Base-by-base conservation (phyloP, 2,888 invertebrate genomes). In the Cheiracanthium punctorium region DNA sequence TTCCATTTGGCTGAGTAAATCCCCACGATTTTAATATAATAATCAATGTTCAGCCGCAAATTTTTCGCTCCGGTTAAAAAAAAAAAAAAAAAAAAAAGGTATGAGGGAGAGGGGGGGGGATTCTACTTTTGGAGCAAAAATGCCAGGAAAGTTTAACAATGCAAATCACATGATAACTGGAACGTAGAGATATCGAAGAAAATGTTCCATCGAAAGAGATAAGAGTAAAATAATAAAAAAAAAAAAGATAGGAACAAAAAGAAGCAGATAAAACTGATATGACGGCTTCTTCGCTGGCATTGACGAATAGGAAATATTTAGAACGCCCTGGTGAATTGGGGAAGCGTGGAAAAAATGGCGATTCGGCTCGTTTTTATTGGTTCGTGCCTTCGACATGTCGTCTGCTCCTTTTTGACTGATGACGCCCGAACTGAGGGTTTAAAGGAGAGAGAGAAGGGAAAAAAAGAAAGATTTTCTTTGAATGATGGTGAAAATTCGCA, bases 291-390 rank as follows among this genome's bases (percentile, higher is more conserved):
- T 48, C 72, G 52, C 73, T 86, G 86, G 86, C 86, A 86, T 64
- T 86, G 86, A 86, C 86, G 86, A 86, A 86, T 86, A 80, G 86
- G 86, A 86, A 86, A 86, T 86, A 86, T 86, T 86, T 86, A 86
- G 86, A 86, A 86, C 86, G 86, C 80, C 75, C 86, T 86, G 86
- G 86, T 86, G 86, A 85, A 69, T 73, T 74, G 79, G 79, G 79
- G 69, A 70, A 64, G 73, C 43, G 75, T n/a, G 33, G 65, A 82
- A 85, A 79, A 74, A 58, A 37, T 32, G 67, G 69, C 29, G 24
- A 67, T 67, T 73, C 79, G 69, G 65, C 82, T 76, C 76, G 64
- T 79, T 79, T n/a, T 85, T 85, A 85, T 85, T 85, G 84, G 84
- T 85, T 85, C 84, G 43, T 69, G 52, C 75, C 82, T 85, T 79